Conservation (phyloP, 2,113 vertebrate genomes). For the Protobothrops mucrosquamatus region DNA sequence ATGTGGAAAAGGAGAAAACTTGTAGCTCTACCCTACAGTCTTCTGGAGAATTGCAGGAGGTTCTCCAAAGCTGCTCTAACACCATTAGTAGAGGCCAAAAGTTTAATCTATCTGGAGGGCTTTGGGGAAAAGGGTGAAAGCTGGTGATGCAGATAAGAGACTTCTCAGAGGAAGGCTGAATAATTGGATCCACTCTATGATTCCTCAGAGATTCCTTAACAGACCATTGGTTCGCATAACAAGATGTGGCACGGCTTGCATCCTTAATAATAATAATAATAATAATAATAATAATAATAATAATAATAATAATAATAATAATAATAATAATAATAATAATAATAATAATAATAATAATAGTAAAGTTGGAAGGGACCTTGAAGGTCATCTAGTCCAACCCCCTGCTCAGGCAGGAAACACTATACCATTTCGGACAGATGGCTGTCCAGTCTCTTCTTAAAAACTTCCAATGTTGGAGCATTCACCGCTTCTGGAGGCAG, state of each 20-base stretch:
- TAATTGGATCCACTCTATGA: not conserved
- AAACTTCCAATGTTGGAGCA: no score
- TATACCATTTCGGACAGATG: no score
- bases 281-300: no score
- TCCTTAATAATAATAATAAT: no score
- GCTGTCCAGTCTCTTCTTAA: no score
- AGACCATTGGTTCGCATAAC: not conserved
- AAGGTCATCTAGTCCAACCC: no score
- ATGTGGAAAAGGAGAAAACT: not conserved
- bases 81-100: not conserved
- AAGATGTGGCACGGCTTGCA: not conserved
- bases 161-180: not conserved
- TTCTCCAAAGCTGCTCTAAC: not conserved
- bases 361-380: no score
- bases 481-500: no score
- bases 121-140: not conserved
- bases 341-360: no score
- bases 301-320: no score
- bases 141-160: not conserved
- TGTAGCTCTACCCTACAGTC: not conserved
- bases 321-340: no score
- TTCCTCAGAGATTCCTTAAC: not conserved
- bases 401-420: no score
- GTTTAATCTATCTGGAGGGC: not conserved
- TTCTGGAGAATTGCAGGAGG: not conserved